A percentile compares a stretch with the other conserved stretches of the same genome.
phyloP scores from a whole-genome alignment of 1,140 invertebrate species.

The Spodoptera frugiperda region DNA sequence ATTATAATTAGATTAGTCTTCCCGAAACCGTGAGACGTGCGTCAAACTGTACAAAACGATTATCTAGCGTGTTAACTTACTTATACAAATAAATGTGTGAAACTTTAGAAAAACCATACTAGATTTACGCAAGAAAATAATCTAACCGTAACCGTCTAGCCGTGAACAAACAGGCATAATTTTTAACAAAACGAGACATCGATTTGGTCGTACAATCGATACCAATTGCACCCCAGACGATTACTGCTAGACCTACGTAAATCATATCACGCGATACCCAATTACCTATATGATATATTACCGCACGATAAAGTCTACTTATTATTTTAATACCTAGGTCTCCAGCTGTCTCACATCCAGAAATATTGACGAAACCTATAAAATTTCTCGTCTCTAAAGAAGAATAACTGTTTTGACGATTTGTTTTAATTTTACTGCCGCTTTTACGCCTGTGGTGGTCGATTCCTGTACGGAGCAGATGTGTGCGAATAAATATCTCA shows the following conservation, averaged over 20 bases:
- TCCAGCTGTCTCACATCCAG: too few relatives aligned
- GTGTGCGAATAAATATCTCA: too few relatives aligned
- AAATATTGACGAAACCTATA: too few relatives aligned
- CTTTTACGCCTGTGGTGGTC: too few relatives aligned
- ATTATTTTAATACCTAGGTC: neutral
- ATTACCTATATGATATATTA: neutral
- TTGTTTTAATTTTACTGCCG: too few relatives aligned
- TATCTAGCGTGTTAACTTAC: neutral
- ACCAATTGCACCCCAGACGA: conserved; percentile 34
- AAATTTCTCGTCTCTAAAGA: too few relatives aligned
- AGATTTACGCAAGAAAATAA: neutral
- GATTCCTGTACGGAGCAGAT: too few relatives aligned
- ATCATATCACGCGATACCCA: conserved; percentile 22
- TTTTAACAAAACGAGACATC: neutral
- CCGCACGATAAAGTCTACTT: neutral
- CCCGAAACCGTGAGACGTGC: neutral
- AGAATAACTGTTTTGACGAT: too few relatives aligned
- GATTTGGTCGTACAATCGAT: conserved; percentile 32
- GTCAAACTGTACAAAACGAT: neutral
- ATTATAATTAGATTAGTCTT: neutral
- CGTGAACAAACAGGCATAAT: too few relatives aligned
- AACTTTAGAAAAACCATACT: too few relatives aligned
- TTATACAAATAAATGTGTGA: too few relatives aligned
- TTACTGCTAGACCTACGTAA: neutral
- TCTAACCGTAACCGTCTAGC: too few relatives aligned